Percentiles rank a stretch among this genome's conserved stretches.
These are phyloP conservation scores for Vanessa cardui DNA, from an alignment of 2,888 invertebrate genomes.

Conservation along the genomic window DNA sequence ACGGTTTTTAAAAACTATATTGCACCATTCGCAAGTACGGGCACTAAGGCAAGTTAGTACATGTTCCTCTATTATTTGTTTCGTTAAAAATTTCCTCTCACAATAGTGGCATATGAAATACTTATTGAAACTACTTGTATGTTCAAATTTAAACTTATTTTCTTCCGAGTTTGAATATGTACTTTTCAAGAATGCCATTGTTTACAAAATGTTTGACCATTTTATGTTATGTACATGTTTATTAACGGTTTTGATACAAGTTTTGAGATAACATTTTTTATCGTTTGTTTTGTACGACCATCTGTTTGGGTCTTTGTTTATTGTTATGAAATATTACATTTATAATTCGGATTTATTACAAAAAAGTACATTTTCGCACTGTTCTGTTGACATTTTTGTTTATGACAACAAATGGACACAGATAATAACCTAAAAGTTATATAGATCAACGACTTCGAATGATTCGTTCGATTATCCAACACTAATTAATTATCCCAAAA, in stretches of 20 bases:
- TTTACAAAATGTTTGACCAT: conserved; percentile 15
- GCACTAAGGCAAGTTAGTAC: conserved; percentile 20
- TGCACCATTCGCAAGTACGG: conserved; percentile 47
- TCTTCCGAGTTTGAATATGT: background rate
- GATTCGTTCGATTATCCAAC: no score
- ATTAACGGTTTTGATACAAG: background rate
- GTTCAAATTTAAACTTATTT: conserved; percentile 23
- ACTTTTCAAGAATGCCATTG: conserved; percentile 24
- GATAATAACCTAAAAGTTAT: no score
- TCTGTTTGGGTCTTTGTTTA: background rate
- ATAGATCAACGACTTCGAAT: no score
- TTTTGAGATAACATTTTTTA: background rate
- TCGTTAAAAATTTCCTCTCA: conserved; percentile 13
- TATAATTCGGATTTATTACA: background rate
- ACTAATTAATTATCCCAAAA: no score
- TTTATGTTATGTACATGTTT: background rate
- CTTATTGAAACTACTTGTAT: conserved; percentile 42
- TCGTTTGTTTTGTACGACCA: no score
- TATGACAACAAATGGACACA: background rate
- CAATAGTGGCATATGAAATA: conserved; percentile 39
- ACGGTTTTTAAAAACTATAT: conserved; percentile 46
- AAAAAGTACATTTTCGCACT: background rate
- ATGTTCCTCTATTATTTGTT: conserved; percentile 27
- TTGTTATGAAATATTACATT: background rate
- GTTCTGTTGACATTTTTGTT: conserved; percentile 1